Base-by-base conservation (phyloP, 1,140 invertebrate species). In the Catajapyx aquilonaris region DNA sequence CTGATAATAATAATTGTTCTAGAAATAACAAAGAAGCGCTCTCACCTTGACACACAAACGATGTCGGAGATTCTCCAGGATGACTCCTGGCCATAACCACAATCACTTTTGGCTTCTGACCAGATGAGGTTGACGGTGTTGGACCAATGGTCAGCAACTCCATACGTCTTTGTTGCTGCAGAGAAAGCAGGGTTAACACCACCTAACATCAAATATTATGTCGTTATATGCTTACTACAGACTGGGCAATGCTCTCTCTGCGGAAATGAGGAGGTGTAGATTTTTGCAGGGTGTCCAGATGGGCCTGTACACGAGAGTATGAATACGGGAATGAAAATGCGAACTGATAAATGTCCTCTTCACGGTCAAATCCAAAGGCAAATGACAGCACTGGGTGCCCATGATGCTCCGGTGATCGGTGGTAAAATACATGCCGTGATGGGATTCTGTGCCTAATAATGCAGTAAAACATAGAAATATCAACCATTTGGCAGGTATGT, bases 331-430 rank as follows among this genome's bases (percentile, higher is more conserved):
- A 86, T 7, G 76, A 78, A 46, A 94, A 70, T 1, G 81, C 70
- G 62, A 97, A 96, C 52, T 95, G 87, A 52, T 91, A 95, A 2
- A 88, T 69, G 47, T 84, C 80, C 43, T 81, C 75, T 56, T 94
- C 88, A 33, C 71, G 70, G 60, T 96, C 90, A 52, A 97, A 97
- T 15, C 75, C 76, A 54, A 95, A 94, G 0, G 84, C 76, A 56
- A 96, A 81, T 44, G 85, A 93, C 16, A 98, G 67, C 4, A 97
- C 78, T 53, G 91, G 88, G 41, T 93, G 80, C 37, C 86, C 79
- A 38, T 79, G 72, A 55, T 98, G 91, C 41, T 80, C 69, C 9
- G 77, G 62, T 17, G 90, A 95, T 39, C 75, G 71, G 59, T 95
- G 91, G 53, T 94, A 97, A 55, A 87, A 96, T 0, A 95, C 78